Evolutionary conservation across 2,888 invertebrate species (phyloP), one percentile per base, ranked within the genome.

Genomic region (Drosophila neoperkinsi): DNA sequence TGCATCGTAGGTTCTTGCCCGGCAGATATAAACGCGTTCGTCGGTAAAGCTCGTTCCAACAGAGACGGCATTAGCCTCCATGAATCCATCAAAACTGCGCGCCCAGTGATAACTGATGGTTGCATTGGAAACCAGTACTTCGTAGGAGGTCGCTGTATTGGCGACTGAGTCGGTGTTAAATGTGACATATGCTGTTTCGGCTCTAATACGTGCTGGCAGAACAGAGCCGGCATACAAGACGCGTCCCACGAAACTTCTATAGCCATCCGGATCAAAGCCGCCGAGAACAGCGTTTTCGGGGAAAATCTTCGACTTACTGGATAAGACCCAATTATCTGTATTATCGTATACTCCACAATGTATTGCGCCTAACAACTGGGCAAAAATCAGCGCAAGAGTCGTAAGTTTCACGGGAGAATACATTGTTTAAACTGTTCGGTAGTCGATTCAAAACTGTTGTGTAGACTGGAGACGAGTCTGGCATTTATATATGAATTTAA

Each of bases 11-110:
- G 62, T 43, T 33, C 33, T 59, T 7, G 61, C 72, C 0, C 84
- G 77, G 49, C 84, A 84, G 13, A 65, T 25, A 52, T 55, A 88
- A 2, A 76, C 58, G 7, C 70, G 73, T 18, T 88, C 88, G 25
- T 81, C 71, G 11, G 6, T 3, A 4, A 11, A 3, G 25, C 51
- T 72, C 1, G 84, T 84, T 1, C 83, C 83, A 2, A 79, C 79
- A n/a, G 77, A 63, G 1, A 83, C 84, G 4, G 56, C 13, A 21
- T 59, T 51, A 21, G 31, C 53, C 51, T 83, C 83, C 57, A 43
- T 53, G 46, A 34, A 81, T 9, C 83, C 83, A 61, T 86, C 81
- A 51, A 7, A 83, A 21, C 86, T 83, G 25, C 71, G 76, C 3
- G 68, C 60, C 83, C 83, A 83, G 0, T 59, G 21, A 31, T 84